Evolutionary conservation across 2,888 invertebrate species (phyloP), one percentile per base, ranked within the genome.

Genomic region (Ochropleura leucogaster): DNA sequence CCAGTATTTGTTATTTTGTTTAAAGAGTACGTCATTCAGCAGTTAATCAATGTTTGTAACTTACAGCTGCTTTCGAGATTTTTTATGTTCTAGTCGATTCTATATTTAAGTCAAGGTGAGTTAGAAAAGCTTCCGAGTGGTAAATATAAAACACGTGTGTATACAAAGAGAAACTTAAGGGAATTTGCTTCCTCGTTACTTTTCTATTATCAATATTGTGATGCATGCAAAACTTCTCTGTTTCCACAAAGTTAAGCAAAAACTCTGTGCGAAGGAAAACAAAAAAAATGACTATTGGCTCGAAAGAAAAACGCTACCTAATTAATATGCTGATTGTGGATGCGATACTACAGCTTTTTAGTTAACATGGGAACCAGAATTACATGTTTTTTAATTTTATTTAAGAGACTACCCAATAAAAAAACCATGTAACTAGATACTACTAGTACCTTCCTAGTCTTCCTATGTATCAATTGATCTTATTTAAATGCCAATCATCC

Each of bases 81-180:
- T 80, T 82, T 60, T 68, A 65, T 75, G 63, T 74, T 80, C 59
- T 80, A 72, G 70, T 77, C 42, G 72, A 74, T 70, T 78, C 86
- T 86, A 84, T 76, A 68, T 80, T 77, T 78, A 74, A 68, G 62
- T 71, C 77, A 82, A 85, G 85, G 82, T 77, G 68, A 79, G 77
- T 67, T 77, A 83, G 78, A 84, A 80, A 85, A 84, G 77, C 69
- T 82, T 82, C 69, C 84, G 59, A 65, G 63, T 74, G 30, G 10
- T 74, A 68, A 69, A 62, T 75, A 69, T 74, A 51, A 72, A 75
- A 70, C 70, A 65, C 44, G 59, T 70, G 69, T 42, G 59, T 70
- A 67, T 42, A 16, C 51, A 44, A 46, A 18, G 16, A 72, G 51
- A 47, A 57, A 66, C 47, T 63, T 66, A 44, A 55, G 40, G n/a